Conservation (phyloP, 1,140 invertebrate genomes). For the Vollenhovia emeryi region DNA sequence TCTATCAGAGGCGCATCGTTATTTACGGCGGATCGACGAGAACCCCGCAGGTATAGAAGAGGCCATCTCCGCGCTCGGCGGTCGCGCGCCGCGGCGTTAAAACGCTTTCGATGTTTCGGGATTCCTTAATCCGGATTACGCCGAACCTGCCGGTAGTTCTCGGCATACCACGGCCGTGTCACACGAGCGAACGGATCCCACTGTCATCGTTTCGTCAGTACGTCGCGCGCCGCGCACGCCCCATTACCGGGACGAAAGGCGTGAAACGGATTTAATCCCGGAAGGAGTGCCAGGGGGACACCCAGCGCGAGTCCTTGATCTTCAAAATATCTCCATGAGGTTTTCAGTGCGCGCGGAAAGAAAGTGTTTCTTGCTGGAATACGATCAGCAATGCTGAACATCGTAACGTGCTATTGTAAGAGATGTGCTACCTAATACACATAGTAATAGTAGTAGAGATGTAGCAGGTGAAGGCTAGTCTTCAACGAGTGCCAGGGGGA, state of each 20-base stretch:
- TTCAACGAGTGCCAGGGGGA: constrained; percentile 9
- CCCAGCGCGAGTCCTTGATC: constrained; percentile 58
- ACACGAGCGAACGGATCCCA: constrained; percentile 48
- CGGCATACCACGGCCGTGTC: constrained; percentile 43
- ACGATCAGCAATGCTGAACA: not conserved
- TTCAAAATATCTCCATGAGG: not conserved
- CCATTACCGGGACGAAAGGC: constrained; percentile 59
- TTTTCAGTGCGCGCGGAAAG: not conserved
- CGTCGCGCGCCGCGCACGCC: constrained; percentile 37
- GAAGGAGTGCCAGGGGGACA: constrained; percentile 25
- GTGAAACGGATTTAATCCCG: constrained; percentile 67
- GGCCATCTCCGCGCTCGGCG: constrained; percentile 28
- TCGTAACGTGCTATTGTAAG: not conserved
- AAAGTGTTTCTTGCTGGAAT: not conserved
- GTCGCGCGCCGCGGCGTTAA: constrained; percentile 72
- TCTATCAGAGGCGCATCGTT: constrained; percentile 43
- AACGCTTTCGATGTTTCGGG: constrained; percentile 83
- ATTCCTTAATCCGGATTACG: constrained; percentile 84
- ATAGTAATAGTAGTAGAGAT: no score
- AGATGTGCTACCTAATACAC: no score
- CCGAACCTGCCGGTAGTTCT: constrained; percentile 78
- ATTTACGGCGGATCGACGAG: constrained; percentile 61
- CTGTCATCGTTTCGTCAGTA: constrained; percentile 42
- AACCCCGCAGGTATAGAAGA: constrained; percentile 56
- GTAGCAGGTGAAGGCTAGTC: no score